Evolutionary conservation across 2,113 vertebrate genomes (phyloP).

Genomic region (Myotis lucifugus): DNA sequence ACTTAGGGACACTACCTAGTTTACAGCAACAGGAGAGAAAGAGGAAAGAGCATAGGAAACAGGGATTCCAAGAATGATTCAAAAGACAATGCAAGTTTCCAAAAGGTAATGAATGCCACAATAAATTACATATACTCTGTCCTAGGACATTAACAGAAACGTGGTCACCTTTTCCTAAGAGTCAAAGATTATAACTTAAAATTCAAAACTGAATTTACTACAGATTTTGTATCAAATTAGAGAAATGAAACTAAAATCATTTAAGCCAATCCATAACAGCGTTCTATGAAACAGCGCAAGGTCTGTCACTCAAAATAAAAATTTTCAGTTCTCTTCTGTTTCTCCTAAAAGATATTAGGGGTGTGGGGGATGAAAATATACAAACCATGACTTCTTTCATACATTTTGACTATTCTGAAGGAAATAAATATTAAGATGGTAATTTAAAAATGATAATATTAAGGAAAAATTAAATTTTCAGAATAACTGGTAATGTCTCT

Average conservation of each 20-base stretch:
- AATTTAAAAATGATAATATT: not conserved
- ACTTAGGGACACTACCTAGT: not conserved
- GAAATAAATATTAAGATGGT: slow-evolving; percentile 21
- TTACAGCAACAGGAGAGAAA: not conserved
- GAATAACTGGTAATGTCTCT: not conserved
- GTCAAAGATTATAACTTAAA: not conserved
- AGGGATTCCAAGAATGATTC: not conserved
- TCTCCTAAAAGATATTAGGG: not conserved
- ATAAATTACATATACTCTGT: not conserved
- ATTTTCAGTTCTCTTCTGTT: not conserved
- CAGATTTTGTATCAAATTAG: not conserved
- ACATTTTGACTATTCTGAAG: not conserved
- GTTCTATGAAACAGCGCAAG: not conserved
- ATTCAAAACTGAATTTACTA: not conserved
- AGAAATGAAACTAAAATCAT: not conserved
- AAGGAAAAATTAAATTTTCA: slow-evolving; percentile 14
- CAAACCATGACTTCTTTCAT: not conserved
- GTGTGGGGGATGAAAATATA: not conserved
- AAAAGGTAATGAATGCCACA: not conserved
- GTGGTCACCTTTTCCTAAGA: not conserved
- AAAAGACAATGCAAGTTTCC: not conserved
- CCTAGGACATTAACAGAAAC: not conserved
- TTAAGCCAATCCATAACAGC: not conserved
- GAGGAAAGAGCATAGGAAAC: not conserved
- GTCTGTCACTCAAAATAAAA: not conserved